Conservation (phyloP, 2,797 vertebrate species). For the Sternotherus odoratus region DNA sequence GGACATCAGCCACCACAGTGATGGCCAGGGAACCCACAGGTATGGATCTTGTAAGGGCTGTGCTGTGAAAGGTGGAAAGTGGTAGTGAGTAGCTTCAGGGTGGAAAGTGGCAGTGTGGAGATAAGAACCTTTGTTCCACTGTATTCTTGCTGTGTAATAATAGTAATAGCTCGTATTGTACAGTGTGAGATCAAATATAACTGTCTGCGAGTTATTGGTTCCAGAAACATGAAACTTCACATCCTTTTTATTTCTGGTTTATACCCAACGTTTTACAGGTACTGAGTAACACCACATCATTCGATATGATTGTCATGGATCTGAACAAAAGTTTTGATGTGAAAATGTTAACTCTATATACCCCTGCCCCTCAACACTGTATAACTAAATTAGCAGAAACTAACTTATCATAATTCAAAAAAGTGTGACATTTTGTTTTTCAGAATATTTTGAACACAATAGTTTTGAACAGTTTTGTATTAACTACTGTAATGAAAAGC, state of each 20-base stretch:
- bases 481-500: conserved; percentile 99
- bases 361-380: background rate
- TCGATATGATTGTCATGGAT: background rate
- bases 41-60: background rate
- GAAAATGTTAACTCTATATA: background rate
- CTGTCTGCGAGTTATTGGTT: background rate
- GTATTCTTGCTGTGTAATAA: background rate
- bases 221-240: background rate
- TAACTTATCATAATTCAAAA: conserved; percentile 10
- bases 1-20: background rate
- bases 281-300: background rate
- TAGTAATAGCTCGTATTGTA: background rate
- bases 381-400: background rate
- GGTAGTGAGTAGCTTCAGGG: too few relatives aligned
- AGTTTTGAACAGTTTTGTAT: conserved; percentile 99
- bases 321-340: background rate
- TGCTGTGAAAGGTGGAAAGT: background rate
- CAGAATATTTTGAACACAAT: conserved; percentile 99
- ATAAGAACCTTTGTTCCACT: background rate
- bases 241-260: background rate
- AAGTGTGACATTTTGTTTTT: conserved; percentile 66
- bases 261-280: background rate
- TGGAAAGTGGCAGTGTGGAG: background rate
- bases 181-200: background rate
- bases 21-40: background rate